A percentile compares a stretch with the other conserved stretches of the same genome.
Conservation (phyloP, 2,888 invertebrate species). For the Buathra laborator region DNA sequence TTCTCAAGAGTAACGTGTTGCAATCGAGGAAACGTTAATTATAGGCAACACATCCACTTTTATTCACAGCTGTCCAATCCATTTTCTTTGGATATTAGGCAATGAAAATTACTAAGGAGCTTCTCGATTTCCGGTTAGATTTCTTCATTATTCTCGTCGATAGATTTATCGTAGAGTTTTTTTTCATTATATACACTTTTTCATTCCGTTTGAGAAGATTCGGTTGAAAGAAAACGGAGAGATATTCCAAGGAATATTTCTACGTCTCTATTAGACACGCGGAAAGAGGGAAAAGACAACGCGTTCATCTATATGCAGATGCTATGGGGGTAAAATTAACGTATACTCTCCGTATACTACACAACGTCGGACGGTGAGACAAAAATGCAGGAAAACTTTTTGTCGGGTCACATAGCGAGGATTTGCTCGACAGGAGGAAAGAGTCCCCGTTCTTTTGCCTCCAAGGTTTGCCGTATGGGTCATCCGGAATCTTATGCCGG, state of each 20-base stretch:
- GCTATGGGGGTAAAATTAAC: constrained; percentile 65
- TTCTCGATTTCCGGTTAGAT: constrained; percentile 53
- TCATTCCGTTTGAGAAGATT: not conserved
- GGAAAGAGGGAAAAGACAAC: not conserved
- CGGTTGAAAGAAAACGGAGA: not conserved
- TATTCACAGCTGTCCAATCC: not conserved
- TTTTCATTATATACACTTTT: not conserved
- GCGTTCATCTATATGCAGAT: constrained; percentile 77
- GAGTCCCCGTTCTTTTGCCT: not conserved
- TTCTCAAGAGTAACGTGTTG: not conserved
- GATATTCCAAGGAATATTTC: constrained; percentile 29
- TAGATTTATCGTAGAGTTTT: constrained; percentile 3
- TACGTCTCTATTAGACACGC: constrained; percentile 72
- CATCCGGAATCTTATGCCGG: no score
- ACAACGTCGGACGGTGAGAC: no score
- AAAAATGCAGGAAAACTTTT: constrained; percentile 2
- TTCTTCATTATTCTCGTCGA: constrained; percentile 21
- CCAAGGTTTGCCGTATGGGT: not conserved
- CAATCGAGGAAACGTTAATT: constrained; percentile 58
- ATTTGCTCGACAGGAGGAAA: not conserved
- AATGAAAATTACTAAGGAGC: not conserved
- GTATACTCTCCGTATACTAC: constrained; percentile 33
- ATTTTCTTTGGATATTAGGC: not conserved
- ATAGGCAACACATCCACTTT: not conserved
- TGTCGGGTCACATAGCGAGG: not conserved